These are phyloP conservation scores for Odocoileus hemionus DNA, from an alignment of 2,113 vertebrate species.

Conservation along the genomic window DNA sequence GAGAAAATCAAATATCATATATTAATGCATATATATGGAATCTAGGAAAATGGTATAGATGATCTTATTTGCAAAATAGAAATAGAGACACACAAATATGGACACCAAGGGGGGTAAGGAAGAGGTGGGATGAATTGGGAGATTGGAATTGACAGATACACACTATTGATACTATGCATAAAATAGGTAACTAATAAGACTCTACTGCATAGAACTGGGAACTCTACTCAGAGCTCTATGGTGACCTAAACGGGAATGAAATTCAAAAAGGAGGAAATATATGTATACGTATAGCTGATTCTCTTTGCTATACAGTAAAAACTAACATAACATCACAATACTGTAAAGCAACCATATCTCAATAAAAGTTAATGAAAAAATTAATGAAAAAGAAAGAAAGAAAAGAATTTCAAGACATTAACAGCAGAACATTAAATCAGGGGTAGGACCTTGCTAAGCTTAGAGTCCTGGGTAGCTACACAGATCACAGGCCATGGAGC, in stretches of 20 bases:
- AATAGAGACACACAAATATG: not conserved
- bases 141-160: not conserved
- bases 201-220: not conserved
- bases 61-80: not conserved
- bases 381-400: not conserved
- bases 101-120: not conserved
- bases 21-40: not conserved
- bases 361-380: not conserved
- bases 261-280: not conserved
- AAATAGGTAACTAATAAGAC: not conserved
- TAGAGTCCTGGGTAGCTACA: not conserved
- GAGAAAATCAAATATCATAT: not conserved
- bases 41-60: not conserved
- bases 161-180: not conserved
- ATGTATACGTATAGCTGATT: not conserved
- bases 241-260: not conserved
- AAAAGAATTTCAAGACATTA: not conserved
- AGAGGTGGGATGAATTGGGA: not conserved
- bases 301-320: not conserved
- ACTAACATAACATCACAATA: not conserved
- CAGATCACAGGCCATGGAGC: rapidly evolving
- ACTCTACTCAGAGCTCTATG: not conserved
- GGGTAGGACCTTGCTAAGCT: not conserved
- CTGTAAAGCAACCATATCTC: not conserved
- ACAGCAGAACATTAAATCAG: not conserved